Percentiles rank a stretch among this genome's conserved stretches.
Conservation (phyloP, 2,888 invertebrate species). For the Drosophila cracens region DNA sequence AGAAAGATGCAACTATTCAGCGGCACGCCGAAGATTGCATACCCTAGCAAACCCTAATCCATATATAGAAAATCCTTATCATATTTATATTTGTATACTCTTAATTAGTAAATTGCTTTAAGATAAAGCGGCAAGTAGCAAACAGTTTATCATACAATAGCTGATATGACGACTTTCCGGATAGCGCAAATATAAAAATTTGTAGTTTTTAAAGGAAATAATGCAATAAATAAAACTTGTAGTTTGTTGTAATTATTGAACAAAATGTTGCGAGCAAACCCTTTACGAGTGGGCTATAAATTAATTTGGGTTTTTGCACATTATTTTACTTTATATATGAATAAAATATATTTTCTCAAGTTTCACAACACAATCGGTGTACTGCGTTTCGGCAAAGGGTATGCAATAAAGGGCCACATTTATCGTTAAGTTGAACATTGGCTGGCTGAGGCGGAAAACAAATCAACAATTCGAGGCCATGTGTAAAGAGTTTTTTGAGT, state of each 20-base stretch:
- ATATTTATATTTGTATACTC: background rate
- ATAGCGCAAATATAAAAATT: background rate
- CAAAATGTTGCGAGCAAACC: background rate
- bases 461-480: constrained; percentile 9
- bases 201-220: background rate
- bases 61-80: background rate
- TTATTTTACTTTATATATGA: background rate
- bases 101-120: background rate
- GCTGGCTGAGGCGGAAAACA: background rate
- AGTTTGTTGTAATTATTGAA: background rate
- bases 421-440: background rate
- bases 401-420: background rate
- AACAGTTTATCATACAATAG: background rate
- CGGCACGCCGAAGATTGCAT: constrained; percentile 1
- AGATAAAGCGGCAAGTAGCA: background rate
- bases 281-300: background rate
- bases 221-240: background rate
- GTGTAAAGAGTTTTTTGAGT: constrained; percentile 4
- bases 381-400: background rate
- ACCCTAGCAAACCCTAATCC: background rate
- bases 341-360: background rate
- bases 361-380: background rate
- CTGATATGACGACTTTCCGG: background rate
- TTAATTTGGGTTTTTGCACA: background rate
- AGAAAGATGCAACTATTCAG: background rate